Base-by-base conservation (phyloP, 2,113 vertebrate species). In the Candoia aspera region DNA sequence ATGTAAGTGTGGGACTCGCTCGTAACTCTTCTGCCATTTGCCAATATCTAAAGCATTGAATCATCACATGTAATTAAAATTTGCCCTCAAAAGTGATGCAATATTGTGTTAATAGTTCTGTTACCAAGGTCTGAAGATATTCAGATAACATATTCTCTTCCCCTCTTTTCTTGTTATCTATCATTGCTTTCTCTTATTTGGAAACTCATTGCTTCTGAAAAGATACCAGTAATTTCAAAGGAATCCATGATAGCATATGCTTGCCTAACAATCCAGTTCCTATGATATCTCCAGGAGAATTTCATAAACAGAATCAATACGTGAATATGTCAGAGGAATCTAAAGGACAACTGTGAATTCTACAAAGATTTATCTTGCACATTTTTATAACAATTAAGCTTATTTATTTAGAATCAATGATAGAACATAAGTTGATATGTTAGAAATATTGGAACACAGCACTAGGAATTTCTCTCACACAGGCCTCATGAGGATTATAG, bases 371-470 rank as follows among this genome's bases (percentile, higher is more conserved):
- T 87, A 19, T 17, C 90, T 68, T 59, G 33, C 6, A n/a, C 12
- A 12, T 83, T 59, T 83, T 24, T 23, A 6, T 59, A 33, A 19
- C n/a, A 73, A 64, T 37, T 58, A 87, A 46, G 19, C 60, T 49
- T 87, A 58, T 15, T 23, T n/a, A 49, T 92, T 92, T 59, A 83
- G 29, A 92, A 92, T 88, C 83, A 83, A 83, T 37, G 6, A 49
- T 23, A 58, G 10, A 59, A 26, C 86, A 87, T 83, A 88, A 60
- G 68, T 37, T 83, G 29, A 84, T 53, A n/a, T 13, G 17, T 46
- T 60, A 79, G 57, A 26, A 49, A 60, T 84, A 88, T 54, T 88
- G 49, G 87, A 10, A 49, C 21, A 89, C 29, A 53, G 46, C 19
- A 17, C 8, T 62, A 13, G 26, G 12, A 64, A 89, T 87, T 62